Evolutionary conservation across 2,797 vertebrate species (phyloP).

Genomic region (Natrix natrix): DNA sequence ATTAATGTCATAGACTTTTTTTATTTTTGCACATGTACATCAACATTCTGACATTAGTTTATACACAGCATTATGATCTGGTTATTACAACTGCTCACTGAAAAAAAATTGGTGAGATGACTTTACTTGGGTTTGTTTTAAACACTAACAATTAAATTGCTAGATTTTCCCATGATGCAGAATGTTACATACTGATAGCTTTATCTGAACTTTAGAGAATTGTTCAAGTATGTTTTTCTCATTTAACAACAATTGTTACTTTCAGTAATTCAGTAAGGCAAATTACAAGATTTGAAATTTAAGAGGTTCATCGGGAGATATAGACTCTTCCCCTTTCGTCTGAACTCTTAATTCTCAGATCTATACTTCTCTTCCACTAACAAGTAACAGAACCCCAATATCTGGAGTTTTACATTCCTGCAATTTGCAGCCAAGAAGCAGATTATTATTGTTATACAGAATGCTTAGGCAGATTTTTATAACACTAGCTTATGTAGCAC

Average conservation of each 20-base stretch:
- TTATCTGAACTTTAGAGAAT: slow-evolving; percentile 2
- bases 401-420: not conserved
- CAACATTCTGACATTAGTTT: not conserved
- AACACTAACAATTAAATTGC: not conserved
- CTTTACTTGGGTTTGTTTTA: not conserved
- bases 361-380: not conserved
- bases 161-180: not conserved
- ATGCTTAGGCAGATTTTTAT: slow-evolving; percentile 8
- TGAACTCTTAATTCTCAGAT: not conserved
- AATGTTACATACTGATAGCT: not conserved
- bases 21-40: slow-evolving; percentile 17
- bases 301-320: not conserved
- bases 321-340: not conserved
- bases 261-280: not conserved
- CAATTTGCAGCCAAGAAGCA: not conserved
- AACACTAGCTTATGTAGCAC: not conserved
- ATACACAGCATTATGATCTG: slow-evolving; percentile 9
- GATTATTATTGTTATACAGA: not conserved
- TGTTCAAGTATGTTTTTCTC: not conserved
- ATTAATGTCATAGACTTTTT: not conserved
- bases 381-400: not conserved
- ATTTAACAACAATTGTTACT: not conserved
- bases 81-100: not conserved
- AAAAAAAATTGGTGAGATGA: not conserved
- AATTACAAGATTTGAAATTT: not conserved